Evolutionary conservation across 2,888 invertebrate genomes (phyloP).

Genomic region (Ischnura elegans): DNA sequence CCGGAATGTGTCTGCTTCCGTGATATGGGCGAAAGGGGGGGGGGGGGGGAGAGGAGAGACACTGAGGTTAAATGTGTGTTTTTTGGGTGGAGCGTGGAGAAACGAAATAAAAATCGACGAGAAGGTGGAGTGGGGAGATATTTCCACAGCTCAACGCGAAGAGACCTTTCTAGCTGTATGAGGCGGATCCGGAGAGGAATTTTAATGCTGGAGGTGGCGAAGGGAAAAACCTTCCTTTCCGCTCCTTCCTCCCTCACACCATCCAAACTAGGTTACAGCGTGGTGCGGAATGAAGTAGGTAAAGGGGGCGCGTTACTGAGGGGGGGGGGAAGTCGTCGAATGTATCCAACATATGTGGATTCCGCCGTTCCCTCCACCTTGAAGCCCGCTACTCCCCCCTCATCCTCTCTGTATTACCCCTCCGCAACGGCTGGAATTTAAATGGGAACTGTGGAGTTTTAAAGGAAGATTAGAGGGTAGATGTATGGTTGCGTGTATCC

Average conservation of each 20-base stretch:
- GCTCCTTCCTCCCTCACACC: too few relatives aligned
- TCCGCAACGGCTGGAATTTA: neutral
- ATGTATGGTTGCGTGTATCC: neutral
- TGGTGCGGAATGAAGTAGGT: neutral
- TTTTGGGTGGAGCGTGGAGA: neutral
- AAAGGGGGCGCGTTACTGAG: neutral
- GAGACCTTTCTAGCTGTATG: neutral
- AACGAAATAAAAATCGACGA: conserved; percentile 17
- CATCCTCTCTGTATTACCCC: too few relatives aligned
- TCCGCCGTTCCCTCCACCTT: conserved; percentile 5
- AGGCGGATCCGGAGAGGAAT: conserved; percentile 3
- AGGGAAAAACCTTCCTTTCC: neutral
- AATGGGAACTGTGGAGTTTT: neutral
- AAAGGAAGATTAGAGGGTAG: neutral
- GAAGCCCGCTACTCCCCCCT: neutral
- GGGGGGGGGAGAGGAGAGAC: neutral
- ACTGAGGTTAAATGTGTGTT: neutral
- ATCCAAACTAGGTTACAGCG: conserved; percentile 5
- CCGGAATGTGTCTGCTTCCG: too few relatives aligned
- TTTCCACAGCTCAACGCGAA: neutral
- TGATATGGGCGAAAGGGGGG: neutral
- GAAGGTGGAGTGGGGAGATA: neutral
- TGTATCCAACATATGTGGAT: neutral
- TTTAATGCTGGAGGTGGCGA: conserved; percentile 28
- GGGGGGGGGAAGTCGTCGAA: too few relatives aligned